Conservation (phyloP, 2,113 vertebrate species). For the Chaetorhynchus papuensis region DNA sequence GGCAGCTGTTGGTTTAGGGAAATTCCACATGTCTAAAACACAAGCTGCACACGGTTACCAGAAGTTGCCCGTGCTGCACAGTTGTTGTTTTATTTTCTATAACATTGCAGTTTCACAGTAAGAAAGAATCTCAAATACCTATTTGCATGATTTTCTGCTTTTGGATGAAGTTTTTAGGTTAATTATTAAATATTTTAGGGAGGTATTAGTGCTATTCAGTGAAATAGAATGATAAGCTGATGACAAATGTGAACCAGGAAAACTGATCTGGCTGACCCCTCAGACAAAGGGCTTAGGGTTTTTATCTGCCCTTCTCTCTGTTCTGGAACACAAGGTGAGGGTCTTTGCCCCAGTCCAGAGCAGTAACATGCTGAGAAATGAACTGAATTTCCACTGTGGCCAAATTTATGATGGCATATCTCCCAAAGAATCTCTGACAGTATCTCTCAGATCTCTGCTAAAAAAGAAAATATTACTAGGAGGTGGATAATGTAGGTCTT, state of each 20-base stretch:
- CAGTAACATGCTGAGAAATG: background rate
- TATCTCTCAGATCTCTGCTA: background rate
- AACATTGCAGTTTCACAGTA: background rate
- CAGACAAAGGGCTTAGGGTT: background rate
- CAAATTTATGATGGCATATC: background rate
- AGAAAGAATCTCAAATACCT: background rate
- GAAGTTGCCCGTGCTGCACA: background rate
- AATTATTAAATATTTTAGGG: background rate
- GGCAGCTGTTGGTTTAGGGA: background rate
- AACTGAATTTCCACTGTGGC: background rate
- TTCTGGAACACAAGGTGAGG: background rate
- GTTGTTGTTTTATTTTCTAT: background rate
- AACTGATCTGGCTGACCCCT: background rate
- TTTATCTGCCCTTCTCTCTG: background rate
- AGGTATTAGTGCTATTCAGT: background rate
- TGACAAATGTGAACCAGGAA: fast-evolving
- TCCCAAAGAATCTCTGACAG: background rate
- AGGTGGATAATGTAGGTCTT: background rate
- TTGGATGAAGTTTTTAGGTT: background rate
- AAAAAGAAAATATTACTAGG: background rate
- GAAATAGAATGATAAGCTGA: background rate
- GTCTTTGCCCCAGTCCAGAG: background rate
- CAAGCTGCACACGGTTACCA: background rate
- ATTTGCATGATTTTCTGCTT: background rate
- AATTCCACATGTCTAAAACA: background rate